These are phyloP conservation scores for Hemicentrotus pulcherrimus DNA, from an alignment of 35 echinoderm and acorn worm species.

Conservation along the genomic window DNA sequence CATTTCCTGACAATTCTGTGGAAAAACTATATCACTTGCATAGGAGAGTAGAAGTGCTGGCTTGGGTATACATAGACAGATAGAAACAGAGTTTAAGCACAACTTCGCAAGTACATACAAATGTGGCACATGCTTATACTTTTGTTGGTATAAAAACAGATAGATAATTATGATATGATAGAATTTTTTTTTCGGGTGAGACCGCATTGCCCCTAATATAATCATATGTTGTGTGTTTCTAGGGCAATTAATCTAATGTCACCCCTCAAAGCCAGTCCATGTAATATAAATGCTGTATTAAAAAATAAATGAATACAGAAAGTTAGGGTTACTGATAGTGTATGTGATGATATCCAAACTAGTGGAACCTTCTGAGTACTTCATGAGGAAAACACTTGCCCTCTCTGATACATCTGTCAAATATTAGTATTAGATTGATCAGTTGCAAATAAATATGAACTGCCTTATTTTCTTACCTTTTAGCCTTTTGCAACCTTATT, in stretches of 20 bases:
- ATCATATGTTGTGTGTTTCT: background rate
- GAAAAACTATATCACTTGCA: background rate
- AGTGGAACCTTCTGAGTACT: conserved; percentile 65
- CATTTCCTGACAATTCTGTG: background rate
- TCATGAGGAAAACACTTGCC: conserved; percentile 51
- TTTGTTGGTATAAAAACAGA: too few relatives aligned
- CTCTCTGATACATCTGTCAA: conserved; percentile 23
- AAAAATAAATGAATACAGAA: too few relatives aligned
- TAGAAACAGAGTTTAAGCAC: too few relatives aligned
- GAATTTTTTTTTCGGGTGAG: too few relatives aligned
- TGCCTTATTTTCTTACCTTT: too few relatives aligned
- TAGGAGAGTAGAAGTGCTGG: background rate
- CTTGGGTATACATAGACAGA: background rate
- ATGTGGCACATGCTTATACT: too few relatives aligned
- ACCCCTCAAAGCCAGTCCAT: background rate
- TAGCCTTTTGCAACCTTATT: too few relatives aligned
- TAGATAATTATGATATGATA: too few relatives aligned
- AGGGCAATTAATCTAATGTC: background rate
- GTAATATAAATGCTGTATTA: background rate
- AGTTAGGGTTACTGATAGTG: background rate
- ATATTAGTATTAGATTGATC: too few relatives aligned
- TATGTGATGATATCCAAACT: conserved; percentile 52
- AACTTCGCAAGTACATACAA: too few relatives aligned
- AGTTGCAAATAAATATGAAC: too few relatives aligned
- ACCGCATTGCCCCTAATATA: too few relatives aligned